Evolutionary conservation across 2,113 vertebrate genomes (phyloP).

Genomic region (Hydropotes inermis): DNA sequence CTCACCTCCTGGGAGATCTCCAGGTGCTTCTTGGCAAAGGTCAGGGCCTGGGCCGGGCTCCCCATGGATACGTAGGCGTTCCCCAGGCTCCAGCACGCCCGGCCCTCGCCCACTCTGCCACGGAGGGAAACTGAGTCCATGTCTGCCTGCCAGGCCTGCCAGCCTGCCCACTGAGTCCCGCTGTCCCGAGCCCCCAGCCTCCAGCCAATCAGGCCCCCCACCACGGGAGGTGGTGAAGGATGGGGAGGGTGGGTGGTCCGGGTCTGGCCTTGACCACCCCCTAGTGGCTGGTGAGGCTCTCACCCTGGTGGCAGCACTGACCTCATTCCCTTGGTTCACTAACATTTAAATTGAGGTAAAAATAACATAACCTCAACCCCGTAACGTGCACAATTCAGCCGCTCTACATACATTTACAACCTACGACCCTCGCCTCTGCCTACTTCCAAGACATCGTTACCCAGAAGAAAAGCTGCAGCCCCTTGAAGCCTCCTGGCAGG

Average conservation of each 20-base stretch:
- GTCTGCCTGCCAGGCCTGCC: not conserved
- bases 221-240: accelerated
- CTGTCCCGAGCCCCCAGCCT: not conserved
- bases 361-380: accelerated
- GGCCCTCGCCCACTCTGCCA: conserved; percentile 94
- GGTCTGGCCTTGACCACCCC: not conserved
- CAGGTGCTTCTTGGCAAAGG: conserved; percentile 92
- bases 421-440: accelerated
- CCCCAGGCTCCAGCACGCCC: conserved; percentile 97
- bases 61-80: conserved; percentile 94
- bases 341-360: not conserved
- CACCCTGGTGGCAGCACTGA: accelerated
- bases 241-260: too few relatives aligned
- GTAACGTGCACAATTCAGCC: accelerated
- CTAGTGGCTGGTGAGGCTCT: not conserved
- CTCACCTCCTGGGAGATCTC: conserved; percentile 96
- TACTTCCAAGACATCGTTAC: accelerated
- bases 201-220: not conserved
- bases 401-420: accelerated
- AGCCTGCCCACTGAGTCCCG: not conserved
- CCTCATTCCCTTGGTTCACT: accelerated
- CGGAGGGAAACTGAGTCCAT: not conserved
- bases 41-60: conserved; percentile 91
- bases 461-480: accelerated
- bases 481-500: accelerated